Base-by-base conservation (phyloP, 2,888 invertebrate genomes). In the Reticulitermes lucifugus region DNA sequence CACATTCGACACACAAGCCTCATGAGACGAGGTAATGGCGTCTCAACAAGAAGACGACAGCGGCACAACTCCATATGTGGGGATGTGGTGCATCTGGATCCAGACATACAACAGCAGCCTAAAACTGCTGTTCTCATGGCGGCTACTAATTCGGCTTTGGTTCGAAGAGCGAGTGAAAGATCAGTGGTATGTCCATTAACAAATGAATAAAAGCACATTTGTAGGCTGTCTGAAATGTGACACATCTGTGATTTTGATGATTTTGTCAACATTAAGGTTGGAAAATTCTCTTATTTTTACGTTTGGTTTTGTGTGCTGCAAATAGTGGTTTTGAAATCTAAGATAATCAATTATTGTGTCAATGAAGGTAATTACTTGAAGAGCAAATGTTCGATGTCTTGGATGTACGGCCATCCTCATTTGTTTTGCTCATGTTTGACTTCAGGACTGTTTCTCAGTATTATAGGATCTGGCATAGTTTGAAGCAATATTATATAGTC, bases 41-140 rank as follows among this genome's bases (percentile, higher is more conserved):
- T 41, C 1, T 65, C 80, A 3, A 29, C 82, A 79, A 51, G 83
- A 29, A 83, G 84, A 51, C 85, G 85, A 10, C 84, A 85, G 73
- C 84, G 85, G 7, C 83, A 83, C 59, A 86, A 83, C 80, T 71
- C 85, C 55, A 82, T 79, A 43, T 79, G 85, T 70, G 81, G 70
- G 21, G 81, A 81, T 21, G 43, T 81, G 7, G 65, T 70, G 35
- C 80, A 60, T 6, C 70, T 70, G 14, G 43, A n/a, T 35, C 65
- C 81, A 70, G 81, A 81, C 41, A 81, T 43, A 41, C 81, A 81
- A n/a, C 65, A 81, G n/a, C 65, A 81, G 81, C 81, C 70, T 9
- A 81, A 65, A 18, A n/a, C 81, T n/a, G 21, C 21, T 14, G 41
- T 70, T 46, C 81, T 65, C 25, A 65, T 70, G 29, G 43, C 25